Conservation (phyloP, 2,888 invertebrate species). For the Gonocerus acuteangulatus region DNA sequence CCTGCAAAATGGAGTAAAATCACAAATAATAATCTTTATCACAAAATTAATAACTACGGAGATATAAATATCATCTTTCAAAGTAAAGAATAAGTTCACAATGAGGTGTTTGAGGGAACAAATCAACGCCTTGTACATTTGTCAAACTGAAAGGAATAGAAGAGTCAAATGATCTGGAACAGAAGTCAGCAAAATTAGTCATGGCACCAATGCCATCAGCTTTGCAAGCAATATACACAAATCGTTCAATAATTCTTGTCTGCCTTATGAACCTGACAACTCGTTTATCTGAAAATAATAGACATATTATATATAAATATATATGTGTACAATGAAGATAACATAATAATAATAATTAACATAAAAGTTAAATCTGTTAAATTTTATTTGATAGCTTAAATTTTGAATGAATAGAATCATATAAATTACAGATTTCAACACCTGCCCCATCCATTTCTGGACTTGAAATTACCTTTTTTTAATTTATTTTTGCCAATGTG, state of each 20-base stretch:
- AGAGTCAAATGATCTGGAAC: slow-evolving; percentile 71
- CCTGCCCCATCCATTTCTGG: no score
- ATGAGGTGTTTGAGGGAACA: slow-evolving; percentile 93
- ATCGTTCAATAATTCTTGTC: slow-evolving; percentile 59
- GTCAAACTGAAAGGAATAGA: slow-evolving; percentile 73
- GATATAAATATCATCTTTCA: slow-evolving; percentile 44
- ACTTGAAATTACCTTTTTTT: no score
- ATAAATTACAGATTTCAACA: no score
- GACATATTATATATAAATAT: slow-evolving; percentile 15
- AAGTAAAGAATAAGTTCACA: slow-evolving; percentile 83
- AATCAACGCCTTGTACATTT: slow-evolving; percentile 79
- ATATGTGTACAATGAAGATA: no score
- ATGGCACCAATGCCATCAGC: slow-evolving; percentile 69
- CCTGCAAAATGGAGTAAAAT: no score
- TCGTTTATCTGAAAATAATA: slow-evolving; percentile 36
- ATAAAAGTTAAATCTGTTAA: not conserved
- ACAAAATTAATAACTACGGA: no score
- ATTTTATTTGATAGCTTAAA: no score
- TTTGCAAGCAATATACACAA: slow-evolving; percentile 86
- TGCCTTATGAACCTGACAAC: slow-evolving; percentile 60
- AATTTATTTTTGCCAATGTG: no score
- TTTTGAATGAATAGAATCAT: no score
- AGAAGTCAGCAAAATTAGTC: slow-evolving; percentile 77
- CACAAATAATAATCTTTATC: no score
- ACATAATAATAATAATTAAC: slow-evolving; percentile 22